phyloP scores from a whole-genome alignment of 2,888 invertebrate genomes.

The Sarcophaga subvicina region DNA sequence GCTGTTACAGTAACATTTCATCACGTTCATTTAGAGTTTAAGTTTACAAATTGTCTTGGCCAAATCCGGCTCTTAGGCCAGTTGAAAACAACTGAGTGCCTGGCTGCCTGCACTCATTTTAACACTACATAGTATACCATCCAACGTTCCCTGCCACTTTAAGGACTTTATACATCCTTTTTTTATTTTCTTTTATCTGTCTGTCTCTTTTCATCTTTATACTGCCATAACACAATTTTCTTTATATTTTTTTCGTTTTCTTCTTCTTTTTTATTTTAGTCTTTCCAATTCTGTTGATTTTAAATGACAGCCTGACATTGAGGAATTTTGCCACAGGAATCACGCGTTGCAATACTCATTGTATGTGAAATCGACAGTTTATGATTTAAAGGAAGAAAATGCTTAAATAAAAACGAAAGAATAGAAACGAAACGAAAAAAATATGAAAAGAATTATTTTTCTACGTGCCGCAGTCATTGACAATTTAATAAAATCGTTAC shows the following conservation, averaged over 20 bases:
- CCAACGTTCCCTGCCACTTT: not conserved
- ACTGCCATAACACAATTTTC: slow-evolving; percentile 39
- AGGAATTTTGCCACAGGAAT: slow-evolving; percentile 59
- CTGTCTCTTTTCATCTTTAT: not conserved
- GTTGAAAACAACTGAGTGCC: not conserved
- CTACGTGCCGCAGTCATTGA: slow-evolving; percentile 43
- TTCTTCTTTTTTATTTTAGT: not conserved
- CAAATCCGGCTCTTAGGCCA: slow-evolving; percentile 33
- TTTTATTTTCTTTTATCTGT: not conserved
- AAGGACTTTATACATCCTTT: not conserved
- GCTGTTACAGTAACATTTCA: slow-evolving; percentile 58
- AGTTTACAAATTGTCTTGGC: slow-evolving; percentile 68
- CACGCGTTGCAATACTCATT: slow-evolving; percentile 58
- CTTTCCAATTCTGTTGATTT: not conserved
- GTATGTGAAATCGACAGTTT: slow-evolving; percentile 63
- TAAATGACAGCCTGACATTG: slow-evolving; percentile 54
- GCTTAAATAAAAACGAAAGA: slow-evolving; percentile 4
- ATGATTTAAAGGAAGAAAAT: slow-evolving; percentile 44
- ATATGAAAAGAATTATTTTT: not conserved
- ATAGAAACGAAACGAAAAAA: not conserved
- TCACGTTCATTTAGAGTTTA: slow-evolving; percentile 71
- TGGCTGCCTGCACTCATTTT: slow-evolving; percentile 48
- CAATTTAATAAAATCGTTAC: slow-evolving; percentile 3
- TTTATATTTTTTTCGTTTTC: slow-evolving; percentile 28
- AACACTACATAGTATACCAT: not conserved